phyloP scores from a whole-genome alignment of 2,888 invertebrate genomes.

The Pimpla rufipes region DNA sequence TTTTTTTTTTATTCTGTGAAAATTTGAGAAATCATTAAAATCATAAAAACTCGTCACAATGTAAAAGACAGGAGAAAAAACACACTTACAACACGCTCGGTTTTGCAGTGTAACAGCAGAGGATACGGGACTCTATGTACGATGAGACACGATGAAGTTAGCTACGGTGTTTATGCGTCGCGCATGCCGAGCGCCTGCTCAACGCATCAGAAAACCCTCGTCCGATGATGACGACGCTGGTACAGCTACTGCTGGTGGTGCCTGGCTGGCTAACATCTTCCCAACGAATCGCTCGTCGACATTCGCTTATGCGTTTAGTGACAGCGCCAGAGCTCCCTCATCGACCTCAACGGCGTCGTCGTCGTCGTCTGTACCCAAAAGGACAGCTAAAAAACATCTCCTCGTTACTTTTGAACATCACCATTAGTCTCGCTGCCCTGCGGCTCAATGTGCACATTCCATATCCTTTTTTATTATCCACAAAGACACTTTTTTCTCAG shows the following conservation, averaged over 20 bases:
- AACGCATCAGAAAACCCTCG: conserved; percentile 68
- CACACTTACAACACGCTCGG: no score
- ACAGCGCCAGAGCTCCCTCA: conserved; percentile 54
- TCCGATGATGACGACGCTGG: conserved; percentile 27
- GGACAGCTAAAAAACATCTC: conserved; percentile 42
- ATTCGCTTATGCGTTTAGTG: conserved; percentile 65
- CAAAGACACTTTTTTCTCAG: conserved; percentile 20
- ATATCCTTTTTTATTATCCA: conserved; percentile 32
- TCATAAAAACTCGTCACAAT: no score
- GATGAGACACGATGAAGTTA: conserved; percentile 52
- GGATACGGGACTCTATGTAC: no score
- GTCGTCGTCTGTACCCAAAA: conserved; percentile 43
- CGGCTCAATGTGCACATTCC: conserved; percentile 31
- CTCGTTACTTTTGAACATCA: conserved; percentile 57
- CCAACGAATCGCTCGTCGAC: conserved; percentile 71
- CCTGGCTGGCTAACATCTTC: conserved; percentile 69
- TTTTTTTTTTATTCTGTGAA: no score
- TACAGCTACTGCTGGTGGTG: conserved; percentile 36
- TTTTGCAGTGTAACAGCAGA: no score
- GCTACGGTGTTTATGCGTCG: conserved; percentile 65
- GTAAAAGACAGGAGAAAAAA: no score
- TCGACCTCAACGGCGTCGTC: conserved; percentile 7
- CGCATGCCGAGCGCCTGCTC: conserved; percentile 68
- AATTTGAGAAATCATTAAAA: no score
- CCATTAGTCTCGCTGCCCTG: conserved; percentile 45